Evolutionary conservation across 2,797 vertebrate species (phyloP).

Genomic region (Gobio occitaniae): DNA sequence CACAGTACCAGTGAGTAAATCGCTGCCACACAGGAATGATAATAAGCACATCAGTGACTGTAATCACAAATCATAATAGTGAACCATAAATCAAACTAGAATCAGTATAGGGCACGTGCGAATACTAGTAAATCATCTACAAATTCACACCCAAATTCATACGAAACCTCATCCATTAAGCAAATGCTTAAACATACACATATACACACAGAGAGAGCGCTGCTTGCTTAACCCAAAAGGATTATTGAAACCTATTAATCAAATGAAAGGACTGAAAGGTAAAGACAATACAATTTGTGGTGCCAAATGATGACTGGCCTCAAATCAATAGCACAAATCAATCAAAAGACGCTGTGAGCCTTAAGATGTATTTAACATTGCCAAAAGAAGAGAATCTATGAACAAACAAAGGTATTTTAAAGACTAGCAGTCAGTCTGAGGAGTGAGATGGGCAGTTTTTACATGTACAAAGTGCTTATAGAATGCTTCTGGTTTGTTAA

Average conservation of each 20-base stretch:
- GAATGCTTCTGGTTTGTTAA: neutral
- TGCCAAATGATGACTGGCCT: constrained; percentile 5
- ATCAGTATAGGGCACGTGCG: neutral
- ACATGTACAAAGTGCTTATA: neutral
- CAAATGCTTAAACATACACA: constrained; percentile 8
- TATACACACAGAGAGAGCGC: neutral
- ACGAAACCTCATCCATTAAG: neutral
- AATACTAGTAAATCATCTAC: neutral
- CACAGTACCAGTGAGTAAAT: neutral
- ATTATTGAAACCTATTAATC: constrained; percentile 24
- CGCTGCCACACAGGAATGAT: neutral
- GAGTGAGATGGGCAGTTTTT: neutral
- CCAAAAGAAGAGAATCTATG: constrained; percentile 2
- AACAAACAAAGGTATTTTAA: neutral
- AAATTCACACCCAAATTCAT: neutral
- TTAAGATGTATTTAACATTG: neutral
- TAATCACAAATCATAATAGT: constrained; percentile 4
- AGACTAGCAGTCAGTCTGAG: neutral
- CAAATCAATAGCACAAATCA: constrained; percentile 21
- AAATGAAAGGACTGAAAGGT: constrained; percentile 9
- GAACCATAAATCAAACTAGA: constrained; percentile 10
- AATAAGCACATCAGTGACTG: constrained; percentile 4
- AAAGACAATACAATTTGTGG: neutral
- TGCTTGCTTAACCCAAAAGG: constrained; percentile 1
- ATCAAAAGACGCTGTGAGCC: neutral